Percentiles rank a stretch among this genome's conserved stretches.
Conservation (phyloP, 2,113 vertebrate genomes). For the Halichoeres trimaculatus region DNA sequence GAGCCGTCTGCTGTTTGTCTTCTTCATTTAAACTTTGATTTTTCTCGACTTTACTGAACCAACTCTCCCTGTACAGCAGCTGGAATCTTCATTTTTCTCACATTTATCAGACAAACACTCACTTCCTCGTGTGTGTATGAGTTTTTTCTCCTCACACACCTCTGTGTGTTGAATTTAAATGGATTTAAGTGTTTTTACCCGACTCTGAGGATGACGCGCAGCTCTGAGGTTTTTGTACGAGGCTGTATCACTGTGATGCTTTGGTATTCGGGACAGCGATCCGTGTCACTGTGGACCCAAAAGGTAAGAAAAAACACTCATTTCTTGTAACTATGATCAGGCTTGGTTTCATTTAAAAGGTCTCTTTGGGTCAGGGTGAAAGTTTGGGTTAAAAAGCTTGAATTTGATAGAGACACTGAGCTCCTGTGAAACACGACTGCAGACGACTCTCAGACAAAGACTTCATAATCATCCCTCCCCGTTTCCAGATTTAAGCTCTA, state of each 20-base stretch:
- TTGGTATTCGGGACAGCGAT: conserved; percentile 36
- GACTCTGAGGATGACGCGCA: fast-evolving
- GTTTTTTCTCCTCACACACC: fast-evolving
- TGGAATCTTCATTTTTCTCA: fast-evolving
- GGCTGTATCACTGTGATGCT: conserved; percentile 38
- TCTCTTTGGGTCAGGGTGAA: fast-evolving
- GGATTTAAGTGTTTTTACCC: neutral
- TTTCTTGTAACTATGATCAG: fast-evolving
- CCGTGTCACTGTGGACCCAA: conserved; percentile 1
- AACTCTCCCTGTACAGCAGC: neutral
- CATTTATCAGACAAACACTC: fast-evolving
- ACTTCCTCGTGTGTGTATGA: neutral
- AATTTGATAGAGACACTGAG: neutral
- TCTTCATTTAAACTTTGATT: fast-evolving
- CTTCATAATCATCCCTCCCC: too few relatives aligned
- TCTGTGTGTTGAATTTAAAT: fast-evolving
- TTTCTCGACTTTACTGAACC: neutral
- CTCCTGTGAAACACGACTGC: neutral
- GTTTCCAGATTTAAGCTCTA: too few relatives aligned
- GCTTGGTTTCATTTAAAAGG: fast-evolving
- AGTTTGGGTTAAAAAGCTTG: neutral
- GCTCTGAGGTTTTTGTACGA: conserved; percentile 49
- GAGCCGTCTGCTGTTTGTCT: fast-evolving
- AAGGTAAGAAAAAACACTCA: conserved; percentile 51
- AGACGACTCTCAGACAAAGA: neutral